Evolutionary conservation across 2,888 invertebrate species (phyloP).

Genomic region (Cephus rjabovi): DNA sequence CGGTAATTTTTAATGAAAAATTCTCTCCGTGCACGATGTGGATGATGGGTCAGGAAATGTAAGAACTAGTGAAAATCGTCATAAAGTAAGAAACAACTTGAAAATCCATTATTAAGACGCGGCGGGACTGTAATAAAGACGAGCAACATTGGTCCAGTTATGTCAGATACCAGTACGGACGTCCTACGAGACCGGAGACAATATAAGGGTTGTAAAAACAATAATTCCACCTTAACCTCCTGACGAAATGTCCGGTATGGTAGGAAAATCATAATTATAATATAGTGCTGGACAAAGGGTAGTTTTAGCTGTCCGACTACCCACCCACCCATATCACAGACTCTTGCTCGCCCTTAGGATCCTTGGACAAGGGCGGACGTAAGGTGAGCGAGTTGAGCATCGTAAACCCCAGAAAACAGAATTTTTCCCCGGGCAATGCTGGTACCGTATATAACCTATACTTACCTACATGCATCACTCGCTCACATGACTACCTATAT

Average conservation of each 20-base stretch:
- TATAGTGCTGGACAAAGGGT: background rate
- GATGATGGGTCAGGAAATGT: no score
- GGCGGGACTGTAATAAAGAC: constrained; percentile 43
- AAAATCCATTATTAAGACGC: constrained; percentile 60
- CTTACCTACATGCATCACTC: no score
- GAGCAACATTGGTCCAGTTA: constrained; percentile 1
- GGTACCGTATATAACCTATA: constrained; percentile 29
- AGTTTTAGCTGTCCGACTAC: background rate
- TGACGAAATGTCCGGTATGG: background rate
- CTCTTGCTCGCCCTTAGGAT: background rate
- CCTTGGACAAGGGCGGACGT: constrained; percentile 36
- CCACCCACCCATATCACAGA: background rate
- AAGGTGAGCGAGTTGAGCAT: constrained; percentile 37
- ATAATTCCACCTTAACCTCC: constrained; percentile 18
- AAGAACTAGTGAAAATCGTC: background rate
- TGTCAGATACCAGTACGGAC: background rate
- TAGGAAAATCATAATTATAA: constrained; percentile 11
- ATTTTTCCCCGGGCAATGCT: constrained; percentile 44
- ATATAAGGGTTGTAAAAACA: constrained; percentile 25
- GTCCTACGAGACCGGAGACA: background rate
- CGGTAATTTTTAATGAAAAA: no score
- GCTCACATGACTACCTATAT: no score
- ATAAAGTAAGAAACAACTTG: constrained; percentile 55
- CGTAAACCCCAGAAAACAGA: constrained; percentile 48
- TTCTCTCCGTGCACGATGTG: no score